Base-by-base conservation (phyloP, 1,140 invertebrate genomes). In the Hypsibius dujardini region DNA sequence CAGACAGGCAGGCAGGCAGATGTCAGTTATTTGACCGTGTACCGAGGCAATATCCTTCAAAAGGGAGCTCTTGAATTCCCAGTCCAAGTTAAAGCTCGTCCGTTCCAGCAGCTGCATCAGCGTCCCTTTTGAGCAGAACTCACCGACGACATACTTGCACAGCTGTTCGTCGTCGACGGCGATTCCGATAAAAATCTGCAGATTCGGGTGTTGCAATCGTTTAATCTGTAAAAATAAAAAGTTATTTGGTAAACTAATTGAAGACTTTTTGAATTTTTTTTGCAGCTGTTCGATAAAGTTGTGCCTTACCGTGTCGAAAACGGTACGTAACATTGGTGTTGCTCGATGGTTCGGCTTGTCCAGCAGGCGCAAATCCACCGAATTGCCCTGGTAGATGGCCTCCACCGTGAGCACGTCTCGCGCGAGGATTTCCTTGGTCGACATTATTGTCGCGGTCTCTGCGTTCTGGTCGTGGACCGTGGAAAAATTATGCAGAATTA, bases 51-150 rank as follows among this genome's bases (percentile, higher is more conserved):
- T 87, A 79, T 98, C 94, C 76, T 92, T 88, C 80, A 95, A 91
- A 71, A 97, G 80, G 15, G 91, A 94, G 77, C 92, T 88, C 78
- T 88, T 86, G 78, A 97, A 95, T 83, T 94, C 90, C 84, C 87
- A 89, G 79, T 98, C 94, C 71, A 97, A 80, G 75, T 91, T 89
- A 46, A 96, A 87, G 74, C 91, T 85, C 47, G 94, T 90, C 79
- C 95, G 92, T 78, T 95, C 90, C 60, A 98, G 80, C 73, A 97
- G 91, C 80, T 97, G 92, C 77, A 15, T 67, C 42, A 67, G 82
- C 56, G 90, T 93, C 60, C 95, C 95, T 80, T 92, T 92, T 0
- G 91, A 89, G 77, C 92, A 95, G 76, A 92, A 95, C 79, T 97
- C 93, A 0, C 89, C 95, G 0, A 98, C 84, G 47, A 92, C 87